phyloP scores from a whole-genome alignment of 2,888 invertebrate species.

The Tenthredo distinguenda region DNA sequence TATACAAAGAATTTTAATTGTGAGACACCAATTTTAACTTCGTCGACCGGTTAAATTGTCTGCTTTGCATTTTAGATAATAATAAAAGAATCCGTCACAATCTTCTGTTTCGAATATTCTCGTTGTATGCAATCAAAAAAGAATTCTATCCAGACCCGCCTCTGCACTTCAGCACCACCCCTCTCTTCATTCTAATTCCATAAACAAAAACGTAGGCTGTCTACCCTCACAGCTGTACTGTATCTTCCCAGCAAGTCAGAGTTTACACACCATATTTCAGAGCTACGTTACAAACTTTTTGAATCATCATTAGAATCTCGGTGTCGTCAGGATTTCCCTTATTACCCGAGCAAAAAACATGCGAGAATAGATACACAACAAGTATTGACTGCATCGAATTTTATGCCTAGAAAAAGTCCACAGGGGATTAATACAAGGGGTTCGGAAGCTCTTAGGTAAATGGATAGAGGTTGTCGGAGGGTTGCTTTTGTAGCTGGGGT shows the following conservation, averaged over 20 bases:
- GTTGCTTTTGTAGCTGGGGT: slow-evolving; percentile 41
- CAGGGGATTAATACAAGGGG: slow-evolving; percentile 24
- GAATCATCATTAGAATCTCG: neutral
- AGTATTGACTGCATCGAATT: slow-evolving; percentile 32
- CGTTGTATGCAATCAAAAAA: too few relatives aligned
- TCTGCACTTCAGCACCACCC: neutral
- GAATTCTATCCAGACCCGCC: too few relatives aligned
- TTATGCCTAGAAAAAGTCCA: slow-evolving; percentile 5
- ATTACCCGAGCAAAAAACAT: neutral
- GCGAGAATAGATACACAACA: neutral
- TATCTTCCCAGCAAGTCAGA: neutral
- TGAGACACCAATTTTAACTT: too few relatives aligned
- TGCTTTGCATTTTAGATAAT: too few relatives aligned
- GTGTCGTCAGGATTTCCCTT: neutral
- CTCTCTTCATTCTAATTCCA: slow-evolving; percentile 8
- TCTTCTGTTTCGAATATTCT: too few relatives aligned
- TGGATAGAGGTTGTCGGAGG: slow-evolving; percentile 26
- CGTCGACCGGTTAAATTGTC: too few relatives aligned
- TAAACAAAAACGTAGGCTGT: neutral
- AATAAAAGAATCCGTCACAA: too few relatives aligned
- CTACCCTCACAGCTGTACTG: neutral
- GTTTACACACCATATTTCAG: neutral
- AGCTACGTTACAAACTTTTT: neutral
- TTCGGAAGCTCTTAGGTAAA: slow-evolving; percentile 33
- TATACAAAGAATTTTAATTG: too few relatives aligned